Conservation (phyloP, 2,888 invertebrate genomes). For the Lottia scabra region DNA sequence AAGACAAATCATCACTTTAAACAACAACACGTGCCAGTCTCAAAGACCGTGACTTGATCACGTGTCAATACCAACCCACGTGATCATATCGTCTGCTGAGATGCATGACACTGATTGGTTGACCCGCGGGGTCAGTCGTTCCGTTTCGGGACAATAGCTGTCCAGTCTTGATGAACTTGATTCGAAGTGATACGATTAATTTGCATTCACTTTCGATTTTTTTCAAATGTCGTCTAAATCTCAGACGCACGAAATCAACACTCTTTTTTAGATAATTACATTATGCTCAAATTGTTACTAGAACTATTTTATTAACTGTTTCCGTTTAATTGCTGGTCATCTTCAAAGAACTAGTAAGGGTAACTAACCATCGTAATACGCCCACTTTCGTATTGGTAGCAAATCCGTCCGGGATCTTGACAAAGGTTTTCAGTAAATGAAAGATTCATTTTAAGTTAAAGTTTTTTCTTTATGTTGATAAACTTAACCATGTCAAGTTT, state of each 20-base stretch:
- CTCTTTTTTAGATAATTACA: neutral
- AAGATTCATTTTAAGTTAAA: no score
- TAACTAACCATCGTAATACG: no score
- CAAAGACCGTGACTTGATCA: neutral
- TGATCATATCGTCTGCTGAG: neutral
- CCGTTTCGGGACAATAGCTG: neutral
- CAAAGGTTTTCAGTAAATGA: no score
- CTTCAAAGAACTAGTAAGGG: no score
- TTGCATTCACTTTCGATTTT: neutral
- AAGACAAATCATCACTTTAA: conserved; percentile 3
- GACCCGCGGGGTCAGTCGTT: neutral
- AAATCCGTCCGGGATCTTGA: no score
- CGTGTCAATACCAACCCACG: neutral
- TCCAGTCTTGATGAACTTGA: neutral
- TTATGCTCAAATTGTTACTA: neutral
- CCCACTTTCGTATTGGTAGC: no score
- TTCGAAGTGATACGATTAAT: neutral
- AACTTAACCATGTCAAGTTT: no score
- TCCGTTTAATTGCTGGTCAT: no score
- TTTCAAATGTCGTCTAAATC: neutral
- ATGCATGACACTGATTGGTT: conserved; percentile 1
- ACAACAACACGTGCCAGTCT: neutral
- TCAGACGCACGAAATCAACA: neutral
- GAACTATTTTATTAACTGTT: neutral
- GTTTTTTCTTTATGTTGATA: no score